Percentiles rank a stretch among this genome's conserved stretches.
These are phyloP conservation scores for Lomographa bimaculata DNA, from an alignment of 2,888 invertebrate species.

Conservation along the genomic window DNA sequence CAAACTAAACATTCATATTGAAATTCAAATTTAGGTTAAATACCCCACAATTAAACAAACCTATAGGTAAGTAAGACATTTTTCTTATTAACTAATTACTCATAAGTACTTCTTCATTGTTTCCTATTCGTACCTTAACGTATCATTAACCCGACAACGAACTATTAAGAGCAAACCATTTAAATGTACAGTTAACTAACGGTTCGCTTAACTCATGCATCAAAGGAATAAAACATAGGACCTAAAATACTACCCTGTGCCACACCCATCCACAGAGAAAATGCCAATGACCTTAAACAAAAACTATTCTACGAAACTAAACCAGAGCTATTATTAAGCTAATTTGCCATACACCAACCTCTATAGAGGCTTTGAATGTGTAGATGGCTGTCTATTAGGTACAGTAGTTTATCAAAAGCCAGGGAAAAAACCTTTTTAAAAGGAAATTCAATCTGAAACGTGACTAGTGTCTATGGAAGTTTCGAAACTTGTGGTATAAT, in stretches of 20 bases:
- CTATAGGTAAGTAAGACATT: too few relatives aligned
- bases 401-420: slow-evolving; percentile 19
- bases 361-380: slow-evolving; percentile 20
- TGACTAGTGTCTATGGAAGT: too few relatives aligned
- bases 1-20: too few relatives aligned
- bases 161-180: slow-evolving; percentile 1
- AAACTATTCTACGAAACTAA: slow-evolving; percentile 43
- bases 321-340: slow-evolving; percentile 39
- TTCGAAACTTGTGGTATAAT: too few relatives aligned
- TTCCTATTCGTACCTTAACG: neutral
- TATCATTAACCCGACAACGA: neutral
- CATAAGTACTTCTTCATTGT: neutral
- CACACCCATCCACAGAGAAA: slow-evolving; percentile 31
- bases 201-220: slow-evolving; percentile 10
- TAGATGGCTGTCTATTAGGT: slow-evolving; percentile 18
- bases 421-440: slow-evolving; percentile 33
- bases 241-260: slow-evolving; percentile 29
- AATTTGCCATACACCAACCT: slow-evolving; percentile 43
- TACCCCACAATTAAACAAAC: too few relatives aligned
- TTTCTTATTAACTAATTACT: too few relatives aligned
- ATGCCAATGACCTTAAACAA: slow-evolving; percentile 51
- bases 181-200: slow-evolving; percentile 8
- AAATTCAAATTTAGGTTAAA: too few relatives aligned
- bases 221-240: slow-evolving; percentile 18
- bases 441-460: slow-evolving; percentile 45